These are phyloP conservation scores for Catostomus latipinnis DNA, from an alignment of 2,797 vertebrate species.

Conservation along the genomic window DNA sequence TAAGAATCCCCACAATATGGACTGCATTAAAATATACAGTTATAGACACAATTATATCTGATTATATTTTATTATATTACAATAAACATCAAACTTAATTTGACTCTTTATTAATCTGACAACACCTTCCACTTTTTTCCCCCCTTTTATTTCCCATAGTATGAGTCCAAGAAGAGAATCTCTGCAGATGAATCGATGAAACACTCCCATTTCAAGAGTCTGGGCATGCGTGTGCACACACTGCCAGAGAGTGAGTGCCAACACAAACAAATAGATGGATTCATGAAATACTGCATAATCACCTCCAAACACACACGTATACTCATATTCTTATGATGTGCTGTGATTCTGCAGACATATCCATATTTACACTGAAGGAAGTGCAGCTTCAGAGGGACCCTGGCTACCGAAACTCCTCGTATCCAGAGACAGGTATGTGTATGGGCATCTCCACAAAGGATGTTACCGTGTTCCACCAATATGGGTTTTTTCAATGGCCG, in stretches of 20 bases:
- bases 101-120: not conserved
- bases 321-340: slow-evolving; percentile 1
- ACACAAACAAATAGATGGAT: slow-evolving; percentile 1
- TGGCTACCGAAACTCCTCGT: slow-evolving; percentile 96
- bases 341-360: slow-evolving; percentile 80
- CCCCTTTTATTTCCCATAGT: slow-evolving; percentile 72
- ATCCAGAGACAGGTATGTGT: slow-evolving; percentile 90
- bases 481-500: not conserved
- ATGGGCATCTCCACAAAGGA: not conserved
- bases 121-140: not conserved
- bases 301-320: not conserved
- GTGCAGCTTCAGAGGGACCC: slow-evolving; percentile 97
- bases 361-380: slow-evolving; percentile 98
- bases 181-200: slow-evolving; percentile 98
- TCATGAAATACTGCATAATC: not conserved
- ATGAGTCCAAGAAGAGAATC: slow-evolving; percentile 96
- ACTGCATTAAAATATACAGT: not conserved
- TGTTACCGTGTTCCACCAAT: not conserved
- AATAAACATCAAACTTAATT: not conserved
- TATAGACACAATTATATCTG: not conserved
- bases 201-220: slow-evolving; percentile 93
- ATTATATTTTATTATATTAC: not conserved
- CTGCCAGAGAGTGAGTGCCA: slow-evolving; percentile 92
- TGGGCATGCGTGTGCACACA: slow-evolving; percentile 89
- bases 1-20: slow-evolving; percentile 66